A percentile compares a stretch with the other conserved stretches of the same genome.
Evolutionary conservation across 2,888 invertebrate genomes (phyloP).

Genomic region (Nephrotoma appendiculata): DNA sequence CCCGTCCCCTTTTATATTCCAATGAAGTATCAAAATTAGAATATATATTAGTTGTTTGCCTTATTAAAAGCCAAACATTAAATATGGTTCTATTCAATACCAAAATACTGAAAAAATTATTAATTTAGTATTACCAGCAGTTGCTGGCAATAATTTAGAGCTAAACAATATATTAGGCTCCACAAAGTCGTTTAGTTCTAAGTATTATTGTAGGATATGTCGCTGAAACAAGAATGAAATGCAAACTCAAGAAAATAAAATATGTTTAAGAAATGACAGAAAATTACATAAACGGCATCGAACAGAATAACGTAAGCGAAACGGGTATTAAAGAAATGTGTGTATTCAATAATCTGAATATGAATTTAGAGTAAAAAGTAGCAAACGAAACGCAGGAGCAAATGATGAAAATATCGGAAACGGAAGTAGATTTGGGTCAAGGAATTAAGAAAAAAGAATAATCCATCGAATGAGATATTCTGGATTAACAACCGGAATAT

Average conservation of each 20-base stretch:
- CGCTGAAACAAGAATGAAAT: slow-evolving; percentile 3
- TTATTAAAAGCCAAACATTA: slow-evolving; percentile 3
- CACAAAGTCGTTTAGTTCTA: background rate
- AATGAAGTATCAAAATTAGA: slow-evolving; percentile 8
- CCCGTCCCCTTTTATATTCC: slow-evolving; percentile 6
- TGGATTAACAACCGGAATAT: background rate
- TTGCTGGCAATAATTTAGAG: slow-evolving; percentile 7
- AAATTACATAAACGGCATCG: background rate
- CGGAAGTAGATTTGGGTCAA: background rate
- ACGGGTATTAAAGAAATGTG: slow-evolving; percentile 7
- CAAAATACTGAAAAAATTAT: background rate
- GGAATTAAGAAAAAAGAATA: background rate
- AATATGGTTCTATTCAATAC: background rate
- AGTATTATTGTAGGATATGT: slow-evolving; percentile 6
- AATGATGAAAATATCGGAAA: background rate
- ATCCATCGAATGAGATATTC: background rate
- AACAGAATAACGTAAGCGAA: background rate
- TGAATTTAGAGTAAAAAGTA: no score
- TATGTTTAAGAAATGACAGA: slow-evolving; percentile 5
- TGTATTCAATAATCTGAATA: slow-evolving; percentile 6
- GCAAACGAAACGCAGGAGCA: no score
- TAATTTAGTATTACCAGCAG: background rate
- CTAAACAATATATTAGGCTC: slow-evolving; percentile 3
- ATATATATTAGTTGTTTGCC: slow-evolving; percentile 7
- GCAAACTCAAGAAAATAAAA: slow-evolving; percentile 3